These are phyloP conservation scores for human DNA, from an alignment of 2,113 vertebrate species.

Conservation along the genomic window GRCh38 chr1:109308001-109308500, in stretches of 20 bases:
- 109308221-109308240: neutral
- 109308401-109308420: neutral
- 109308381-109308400: neutral
- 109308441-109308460: neutral
- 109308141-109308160: neutral
- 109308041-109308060: neutral
- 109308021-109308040: neutral
- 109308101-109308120: too few species aligned
- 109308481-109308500: neutral
- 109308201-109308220: neutral
- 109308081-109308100: neutral
- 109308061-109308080: neutral
- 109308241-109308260: neutral
- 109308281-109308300: neutral
- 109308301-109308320: neutral
- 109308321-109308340: neutral
- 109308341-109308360: neutral
- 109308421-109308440: neutral
- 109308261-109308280: neutral
- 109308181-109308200: slow-evolving; percentile 1
- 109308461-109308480: neutral
- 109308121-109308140: neutral
- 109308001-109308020: neutral
- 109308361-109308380: neutral
- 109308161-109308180: neutral